Base-by-base conservation (phyloP, 2,113 vertebrate species). In the Theristicus caerulescens region DNA sequence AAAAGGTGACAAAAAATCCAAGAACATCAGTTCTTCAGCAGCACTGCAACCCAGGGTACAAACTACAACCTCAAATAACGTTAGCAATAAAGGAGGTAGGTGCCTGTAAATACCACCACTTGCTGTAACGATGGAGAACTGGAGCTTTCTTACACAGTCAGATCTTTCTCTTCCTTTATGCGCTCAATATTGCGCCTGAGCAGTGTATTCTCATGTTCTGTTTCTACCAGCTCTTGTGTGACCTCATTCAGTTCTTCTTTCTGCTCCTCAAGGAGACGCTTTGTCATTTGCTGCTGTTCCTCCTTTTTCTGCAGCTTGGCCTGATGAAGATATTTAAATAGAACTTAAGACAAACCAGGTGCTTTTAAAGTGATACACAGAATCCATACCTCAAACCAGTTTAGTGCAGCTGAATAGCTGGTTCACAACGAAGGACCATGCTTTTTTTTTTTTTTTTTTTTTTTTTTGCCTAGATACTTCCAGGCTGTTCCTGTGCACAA, bases 121-220 rank as follows among this genome's bases (percentile, higher is more conserved):
- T 38, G 69, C 42, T 82, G 44, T 13, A 57, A 12, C 6, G 38
- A 20, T 2, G 31, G 16, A 73, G 38, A 76, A 11, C 5, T 5
- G 38, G 34, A 67, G 47, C 16, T 59, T 24, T 77, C 97, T 97
- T 97, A 98, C 99, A 98, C 83, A 94, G 95, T 98, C 25, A 97
- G 91, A 67, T 98, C 98, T 17, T 97, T 98, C 70, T 99, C 99
- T 73, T 98, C 98, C 84, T 98, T 97, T 88, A 99, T 99, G 94
- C 98, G 98, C 85, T 99, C 99, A 49, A 99, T 99, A 82, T 98
- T 98, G 52, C 97, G 98, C 20, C 98, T 97, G 22, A 99, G 96
- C 54, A 98, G 91, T 0, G 97, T 96, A 96, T 99, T 99, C 95
- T 99, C 98, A 2, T 98, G 94, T 72, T 99, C 99, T 0, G 98